These are phyloP conservation scores for Anabacerthia variegaticeps DNA, from an alignment of 2,797 vertebrate species.

Conservation along the genomic window DNA sequence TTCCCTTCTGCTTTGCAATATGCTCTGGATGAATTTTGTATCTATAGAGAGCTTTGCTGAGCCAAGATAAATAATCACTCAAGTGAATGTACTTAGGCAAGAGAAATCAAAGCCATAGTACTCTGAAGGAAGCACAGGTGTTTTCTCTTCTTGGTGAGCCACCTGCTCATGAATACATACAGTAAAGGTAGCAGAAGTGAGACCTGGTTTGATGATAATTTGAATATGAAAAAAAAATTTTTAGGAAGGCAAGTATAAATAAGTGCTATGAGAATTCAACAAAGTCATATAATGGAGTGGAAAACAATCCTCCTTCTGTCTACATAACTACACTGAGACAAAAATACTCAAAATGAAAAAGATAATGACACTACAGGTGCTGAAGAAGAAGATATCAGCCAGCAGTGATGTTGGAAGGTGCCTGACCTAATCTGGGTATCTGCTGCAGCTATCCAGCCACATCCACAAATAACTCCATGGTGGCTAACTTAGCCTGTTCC, in stretches of 20 bases:
- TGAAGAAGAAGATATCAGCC: background rate
- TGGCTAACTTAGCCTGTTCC: background rate
- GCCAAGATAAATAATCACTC: background rate
- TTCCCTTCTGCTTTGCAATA: background rate
- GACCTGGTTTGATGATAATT: background rate
- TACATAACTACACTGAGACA: background rate
- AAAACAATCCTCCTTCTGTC: background rate
- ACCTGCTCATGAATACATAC: background rate
- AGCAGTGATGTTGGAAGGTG: background rate
- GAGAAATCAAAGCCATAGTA: slow-evolving; percentile 1
- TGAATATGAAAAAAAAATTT: background rate
- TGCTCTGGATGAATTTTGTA: background rate
- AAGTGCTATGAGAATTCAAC: background rate
- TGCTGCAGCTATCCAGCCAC: background rate
- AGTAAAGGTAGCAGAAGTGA: background rate
- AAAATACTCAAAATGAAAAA: background rate
- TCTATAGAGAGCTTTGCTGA: background rate
- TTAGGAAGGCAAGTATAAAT: background rate
- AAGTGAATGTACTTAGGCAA: background rate
- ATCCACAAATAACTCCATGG: background rate
- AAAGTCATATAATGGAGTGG: background rate
- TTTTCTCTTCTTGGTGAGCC: background rate
- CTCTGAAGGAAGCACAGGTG: background rate
- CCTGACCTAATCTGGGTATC: background rate
- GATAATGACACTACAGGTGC: accelerated